Base-by-base conservation (phyloP, 2,888 invertebrate species). In the Hyposoter dolosus region DNA sequence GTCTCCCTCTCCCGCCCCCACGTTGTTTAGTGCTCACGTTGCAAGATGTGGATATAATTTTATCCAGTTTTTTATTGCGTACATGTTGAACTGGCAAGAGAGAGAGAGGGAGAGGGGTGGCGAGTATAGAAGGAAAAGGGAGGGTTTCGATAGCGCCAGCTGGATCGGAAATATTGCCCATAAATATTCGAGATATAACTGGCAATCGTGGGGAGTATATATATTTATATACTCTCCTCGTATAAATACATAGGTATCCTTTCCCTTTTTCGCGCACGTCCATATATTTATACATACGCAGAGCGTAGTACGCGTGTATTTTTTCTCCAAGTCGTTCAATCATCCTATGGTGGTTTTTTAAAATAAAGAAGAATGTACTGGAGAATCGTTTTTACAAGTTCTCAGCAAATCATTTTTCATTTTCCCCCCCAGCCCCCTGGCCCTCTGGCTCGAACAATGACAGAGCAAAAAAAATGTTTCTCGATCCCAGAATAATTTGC, bases 121-220 rank as follows among this genome's bases (percentile, higher is more conserved):
- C 28, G 28, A 60, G 60, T 28, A 40, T 7, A 10, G 28, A 60
- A 28, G 63, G 65, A 15, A 65, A 47, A 35, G 53, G 35, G 60
- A 35, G 81, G 92, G 92, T 90, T 90, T 92, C 93, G 94, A 94
- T 93, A 93, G 93, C 93, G 90, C 91, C 93, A 92, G 93, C 93
- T 93, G 93, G 93, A 93, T 93, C 93, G 94, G 93, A 94, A 94
- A 94, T 94, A 94, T 94, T 93, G 94, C 92, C 93, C 93, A 94
- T 94, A 94, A 94, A 94, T 94, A 94, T 94, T 91, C 92, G 91
- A 93, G 93, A 93, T 93, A 93, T 86, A 83, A 77, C 85, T 85
- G 77, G 85, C 76, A 82, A 82, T 82, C 53, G 71, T 56, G 66
- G 23, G 40, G 40, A 63, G 63, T 66, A 32, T 77, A 32, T 77